Conservation (phyloP, 2,113 vertebrate genomes). For the Merops nubicus region DNA sequence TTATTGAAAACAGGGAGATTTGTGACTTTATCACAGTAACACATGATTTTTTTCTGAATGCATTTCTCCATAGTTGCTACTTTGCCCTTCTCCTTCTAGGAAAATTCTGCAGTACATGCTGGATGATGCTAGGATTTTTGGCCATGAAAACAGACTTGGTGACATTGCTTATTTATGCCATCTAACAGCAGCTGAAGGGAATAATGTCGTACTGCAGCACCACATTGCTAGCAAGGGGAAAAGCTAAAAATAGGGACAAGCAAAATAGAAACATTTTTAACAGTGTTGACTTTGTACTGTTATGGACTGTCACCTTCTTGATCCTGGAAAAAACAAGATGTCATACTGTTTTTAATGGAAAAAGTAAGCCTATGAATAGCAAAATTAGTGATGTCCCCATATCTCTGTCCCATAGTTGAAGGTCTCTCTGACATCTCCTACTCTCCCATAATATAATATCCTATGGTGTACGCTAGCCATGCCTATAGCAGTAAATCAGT, state of each 20-base stretch:
- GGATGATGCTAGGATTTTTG: neutral
- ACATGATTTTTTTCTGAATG: neutral
- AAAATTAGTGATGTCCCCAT: neutral
- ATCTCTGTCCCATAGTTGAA: neutral
- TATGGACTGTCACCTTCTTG: neutral
- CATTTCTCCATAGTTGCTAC: neutral
- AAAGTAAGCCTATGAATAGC: neutral
- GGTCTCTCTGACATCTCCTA: neutral
- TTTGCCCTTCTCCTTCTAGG: neutral
- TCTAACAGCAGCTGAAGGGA: neutral
- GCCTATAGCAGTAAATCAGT: neutral
- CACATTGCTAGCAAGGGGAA: neutral
- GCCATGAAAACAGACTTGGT: neutral
- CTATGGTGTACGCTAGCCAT: neutral
- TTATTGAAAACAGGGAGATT: neutral
- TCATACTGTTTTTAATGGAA: neutral
- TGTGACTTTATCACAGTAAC: neutral
- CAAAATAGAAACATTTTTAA: neutral
- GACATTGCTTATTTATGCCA: neutral
- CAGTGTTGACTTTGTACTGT: neutral
- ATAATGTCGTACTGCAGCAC: neutral
- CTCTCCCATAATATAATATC: rapidly evolving
- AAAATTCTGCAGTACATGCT: neutral
- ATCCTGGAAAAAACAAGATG: neutral
- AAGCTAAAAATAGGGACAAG: neutral